Conservation (phyloP, 2,113 vertebrate species). For the Condylura cristata region DNA sequence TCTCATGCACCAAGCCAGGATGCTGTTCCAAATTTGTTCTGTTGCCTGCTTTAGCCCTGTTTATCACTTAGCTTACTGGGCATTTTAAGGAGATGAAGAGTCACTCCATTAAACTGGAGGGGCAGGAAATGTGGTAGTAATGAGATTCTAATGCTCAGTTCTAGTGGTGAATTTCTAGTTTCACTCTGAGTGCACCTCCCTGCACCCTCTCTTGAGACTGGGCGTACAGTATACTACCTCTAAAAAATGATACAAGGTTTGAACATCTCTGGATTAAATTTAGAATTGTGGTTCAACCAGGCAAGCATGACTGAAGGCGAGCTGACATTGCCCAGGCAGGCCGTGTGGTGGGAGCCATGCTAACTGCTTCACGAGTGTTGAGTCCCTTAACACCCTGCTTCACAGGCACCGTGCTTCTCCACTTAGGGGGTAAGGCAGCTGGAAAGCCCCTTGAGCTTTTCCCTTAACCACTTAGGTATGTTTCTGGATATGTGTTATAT, state of each 20-base stretch:
- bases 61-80: no score
- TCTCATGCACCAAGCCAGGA: neutral
- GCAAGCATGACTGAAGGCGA: neutral
- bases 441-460: neutral
- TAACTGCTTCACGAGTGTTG: rapidly evolving
- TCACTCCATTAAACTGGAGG: neutral
- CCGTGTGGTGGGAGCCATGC: rapidly evolving
- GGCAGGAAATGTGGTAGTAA: neutral
- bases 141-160: neutral
- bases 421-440: neutral
- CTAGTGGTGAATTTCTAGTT: neutral
- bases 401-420: neutral
- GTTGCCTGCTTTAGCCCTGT: neutral
- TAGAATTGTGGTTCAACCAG: neutral
- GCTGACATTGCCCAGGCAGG: rapidly evolving
- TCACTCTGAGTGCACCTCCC: neutral
- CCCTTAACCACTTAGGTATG: neutral
- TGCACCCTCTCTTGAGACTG: neutral
- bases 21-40: neutral
- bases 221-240: neutral
- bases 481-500: neutral
- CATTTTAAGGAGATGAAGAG: slow-evolving; percentile 11
- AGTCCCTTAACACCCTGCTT: rapidly evolving
- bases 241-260: neutral
- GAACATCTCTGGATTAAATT: neutral